Conservation (phyloP, 1,140 invertebrate species). For the Papilio xuthus region DNA sequence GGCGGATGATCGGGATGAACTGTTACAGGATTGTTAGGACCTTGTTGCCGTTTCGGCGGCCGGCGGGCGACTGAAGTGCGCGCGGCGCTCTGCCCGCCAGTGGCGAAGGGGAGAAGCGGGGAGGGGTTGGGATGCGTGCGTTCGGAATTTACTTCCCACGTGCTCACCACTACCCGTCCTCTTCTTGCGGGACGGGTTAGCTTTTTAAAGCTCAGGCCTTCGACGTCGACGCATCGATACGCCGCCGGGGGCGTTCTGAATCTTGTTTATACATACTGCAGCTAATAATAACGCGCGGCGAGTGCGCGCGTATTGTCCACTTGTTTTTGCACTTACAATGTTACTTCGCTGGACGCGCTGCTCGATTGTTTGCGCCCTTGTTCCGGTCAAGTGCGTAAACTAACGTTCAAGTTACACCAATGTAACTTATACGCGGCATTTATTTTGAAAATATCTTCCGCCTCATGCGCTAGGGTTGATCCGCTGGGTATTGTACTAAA, state of each 20-base stretch:
- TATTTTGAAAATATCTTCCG: conserved; percentile 3
- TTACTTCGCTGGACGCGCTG: conserved; percentile 42
- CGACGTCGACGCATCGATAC: conserved; percentile 74
- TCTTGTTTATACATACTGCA: conserved; percentile 74
- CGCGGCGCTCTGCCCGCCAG: conserved; percentile 57
- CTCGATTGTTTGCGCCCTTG: conserved; percentile 39
- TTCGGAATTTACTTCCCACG: conserved; percentile 80
- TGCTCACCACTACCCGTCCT: conserved; percentile 67
- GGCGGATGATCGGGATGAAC: conserved; percentile 59
- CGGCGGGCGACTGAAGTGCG: conserved; percentile 77
- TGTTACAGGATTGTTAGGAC: conserved; percentile 40
- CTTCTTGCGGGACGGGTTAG: conserved; percentile 78
- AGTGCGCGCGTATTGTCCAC: conserved; percentile 63
- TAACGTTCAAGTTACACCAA: conserved; percentile 19
- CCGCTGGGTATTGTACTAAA: neutral
- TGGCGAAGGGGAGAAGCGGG: conserved; percentile 46
- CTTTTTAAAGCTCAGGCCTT: conserved; percentile 74
- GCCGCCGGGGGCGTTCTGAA: conserved; percentile 68
- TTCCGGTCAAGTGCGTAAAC: conserved; percentile 32
- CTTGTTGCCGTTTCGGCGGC: conserved; percentile 68
- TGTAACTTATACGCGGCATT: conserved; percentile 4
- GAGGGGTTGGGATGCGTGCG: conserved; percentile 73
- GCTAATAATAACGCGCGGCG: conserved; percentile 75
- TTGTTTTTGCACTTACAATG: conserved; percentile 62
- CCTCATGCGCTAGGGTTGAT: neutral